Conservation (phyloP, 2,113 vertebrate genomes). For the Balaeniceps rex region DNA sequence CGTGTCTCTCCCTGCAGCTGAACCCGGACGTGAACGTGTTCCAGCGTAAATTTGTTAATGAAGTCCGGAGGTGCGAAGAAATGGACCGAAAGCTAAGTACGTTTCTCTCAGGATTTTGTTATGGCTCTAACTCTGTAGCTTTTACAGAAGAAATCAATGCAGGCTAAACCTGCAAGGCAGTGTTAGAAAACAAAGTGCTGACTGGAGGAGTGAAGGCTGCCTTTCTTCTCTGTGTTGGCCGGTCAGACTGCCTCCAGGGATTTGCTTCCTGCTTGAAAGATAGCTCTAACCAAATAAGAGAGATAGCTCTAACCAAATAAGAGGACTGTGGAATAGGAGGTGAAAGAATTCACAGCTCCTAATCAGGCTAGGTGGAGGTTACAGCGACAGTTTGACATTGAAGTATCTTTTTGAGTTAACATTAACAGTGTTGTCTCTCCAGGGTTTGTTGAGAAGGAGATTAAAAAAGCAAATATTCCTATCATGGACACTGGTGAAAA, state of each 20-base stretch:
- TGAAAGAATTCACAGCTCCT: background rate
- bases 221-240: no score
- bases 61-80: constrained; percentile 95
- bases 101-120: background rate
- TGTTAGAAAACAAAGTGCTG: fast-evolving
- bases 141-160: fast-evolving
- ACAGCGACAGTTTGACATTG: fast-evolving
- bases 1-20: constrained; percentile 72
- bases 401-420: background rate
- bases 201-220: fast-evolving
- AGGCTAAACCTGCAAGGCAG: background rate
- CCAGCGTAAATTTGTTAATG: constrained; percentile 97
- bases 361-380: background rate
- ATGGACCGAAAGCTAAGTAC: constrained; percentile 97
- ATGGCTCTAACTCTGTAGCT: background rate
- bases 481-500: constrained; percentile 96
- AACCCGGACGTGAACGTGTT: constrained; percentile 98
- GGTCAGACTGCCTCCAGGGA: fast-evolving
- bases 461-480: constrained; percentile 90
- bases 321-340: background rate
- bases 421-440: background rate
- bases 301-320: fast-evolving
- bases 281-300: fast-evolving
- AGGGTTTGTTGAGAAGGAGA: constrained; percentile 99
- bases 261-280: fast-evolving